Evolutionary conservation across 1,140 invertebrate genomes (phyloP), one percentile per base, ranked within the genome.

Genomic region (Caerostris darwini): DNA sequence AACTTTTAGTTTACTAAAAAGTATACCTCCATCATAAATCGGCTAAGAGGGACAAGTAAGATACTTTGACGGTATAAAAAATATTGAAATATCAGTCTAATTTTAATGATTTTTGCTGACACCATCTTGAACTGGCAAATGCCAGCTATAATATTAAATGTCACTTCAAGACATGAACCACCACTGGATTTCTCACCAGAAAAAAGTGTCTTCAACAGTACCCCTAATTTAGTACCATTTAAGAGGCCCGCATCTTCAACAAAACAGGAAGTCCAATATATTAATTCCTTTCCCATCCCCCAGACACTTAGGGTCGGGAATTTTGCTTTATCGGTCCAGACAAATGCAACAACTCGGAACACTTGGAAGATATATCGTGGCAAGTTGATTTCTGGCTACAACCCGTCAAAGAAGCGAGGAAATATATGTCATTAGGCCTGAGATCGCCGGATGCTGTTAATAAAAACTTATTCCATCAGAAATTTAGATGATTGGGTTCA

Each of bases 231-330:
- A 53, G 53, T 77, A 34, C 3, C 34, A 7, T 77, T 77, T 77
- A 77, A 77, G 34, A 12, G 10, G 71, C 71, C 71, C 53, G 19
- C 71, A 3, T 5, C 14, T 10, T 12, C 2, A n/a, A n/a, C 14
- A 77, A 12, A 77, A 77, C 71, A 77, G 71, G 71, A 77, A 77
- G 71, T 77, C 8, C 7, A 8, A 77, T 77, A 53, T 77, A 77
- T 77, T 50, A 34, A 34, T 34, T 77, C 8, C 8, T 10, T 77
- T 77, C 71, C 71, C 12, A 77, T 77, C 34, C 71, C 71, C 34
- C 3, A 77, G 71, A 77, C 71, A 50, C 71, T 77, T 77, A 77
- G 71, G 7, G 50, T 71, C n/a, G 8, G 34, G 69, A 10, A 71
- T 10, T 71, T 77, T 8, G 3, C 69, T 77, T 77, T 53, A 77